These are phyloP conservation scores for Lutraria lutraria DNA, from an alignment of 2,888 invertebrate species.

Conservation along the genomic window DNA sequence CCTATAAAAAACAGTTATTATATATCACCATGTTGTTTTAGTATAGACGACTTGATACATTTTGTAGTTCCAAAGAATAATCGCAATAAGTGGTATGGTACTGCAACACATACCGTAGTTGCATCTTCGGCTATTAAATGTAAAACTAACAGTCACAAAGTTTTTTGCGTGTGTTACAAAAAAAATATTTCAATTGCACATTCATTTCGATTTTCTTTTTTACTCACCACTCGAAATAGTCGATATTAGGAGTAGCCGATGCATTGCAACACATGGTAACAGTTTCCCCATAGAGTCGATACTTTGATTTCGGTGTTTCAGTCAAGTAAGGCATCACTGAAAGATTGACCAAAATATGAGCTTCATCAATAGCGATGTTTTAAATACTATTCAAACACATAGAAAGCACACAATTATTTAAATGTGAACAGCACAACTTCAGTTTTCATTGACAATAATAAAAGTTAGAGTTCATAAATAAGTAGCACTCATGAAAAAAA, in stretches of 20 bases:
- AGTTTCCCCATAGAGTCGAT: conserved; percentile 11
- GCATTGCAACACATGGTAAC: conserved; percentile 6
- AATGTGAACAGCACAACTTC: too few species aligned
- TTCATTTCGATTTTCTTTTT: too few species aligned
- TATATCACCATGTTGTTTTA: not conserved
- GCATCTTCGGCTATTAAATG: too few species aligned
- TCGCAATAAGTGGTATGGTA: not conserved
- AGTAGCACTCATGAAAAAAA: not conserved
- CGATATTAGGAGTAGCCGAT: not conserved
- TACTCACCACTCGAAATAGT: conserved; percentile 27
- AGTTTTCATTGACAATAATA: too few species aligned
- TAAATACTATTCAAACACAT: not conserved
- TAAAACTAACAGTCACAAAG: too few species aligned
- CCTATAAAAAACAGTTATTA: not conserved
- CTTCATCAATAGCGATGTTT: not conserved
- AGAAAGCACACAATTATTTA: too few species aligned
- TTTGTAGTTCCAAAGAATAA: not conserved
- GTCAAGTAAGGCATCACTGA: conserved; percentile 17
- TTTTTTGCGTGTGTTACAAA: too few species aligned
- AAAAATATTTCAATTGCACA: too few species aligned
- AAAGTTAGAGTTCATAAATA: too few species aligned
- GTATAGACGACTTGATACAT: not conserved
- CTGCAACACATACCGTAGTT: not conserved
- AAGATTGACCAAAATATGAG: not conserved
- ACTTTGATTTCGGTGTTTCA: not conserved